These are phyloP conservation scores for Todiramphus saurophagus DNA, from an alignment of 2,113 vertebrate genomes.

Conservation along the genomic window DNA sequence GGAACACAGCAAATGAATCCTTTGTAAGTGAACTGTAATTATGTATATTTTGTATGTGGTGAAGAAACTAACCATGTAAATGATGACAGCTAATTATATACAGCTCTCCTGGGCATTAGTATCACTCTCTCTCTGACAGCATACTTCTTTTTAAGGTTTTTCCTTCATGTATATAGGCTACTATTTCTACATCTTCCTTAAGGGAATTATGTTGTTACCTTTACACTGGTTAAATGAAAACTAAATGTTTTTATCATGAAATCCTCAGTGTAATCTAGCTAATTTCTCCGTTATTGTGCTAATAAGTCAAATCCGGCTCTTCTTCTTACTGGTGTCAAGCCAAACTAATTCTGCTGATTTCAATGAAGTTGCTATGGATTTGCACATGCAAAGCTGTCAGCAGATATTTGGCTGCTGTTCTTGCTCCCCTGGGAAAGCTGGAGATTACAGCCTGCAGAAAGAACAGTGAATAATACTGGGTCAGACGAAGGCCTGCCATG, in stretches of 20 bases:
- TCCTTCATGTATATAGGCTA: background rate
- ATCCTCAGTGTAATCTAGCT: slow-evolving; percentile 41
- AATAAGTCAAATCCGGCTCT: slow-evolving; percentile 49
- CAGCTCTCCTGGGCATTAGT: slow-evolving; percentile 56
- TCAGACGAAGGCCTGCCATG: background rate
- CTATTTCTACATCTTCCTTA: slow-evolving; percentile 26
- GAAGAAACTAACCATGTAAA: slow-evolving; percentile 62
- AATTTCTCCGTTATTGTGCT: slow-evolving; percentile 35
- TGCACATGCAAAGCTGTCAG: background rate
- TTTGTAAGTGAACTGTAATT: slow-evolving; percentile 57
- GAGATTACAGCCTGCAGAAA: background rate
- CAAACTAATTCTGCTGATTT: slow-evolving; percentile 43
- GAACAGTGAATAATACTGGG: background rate
- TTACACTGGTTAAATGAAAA: slow-evolving; percentile 43
- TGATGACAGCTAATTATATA: slow-evolving; percentile 68
- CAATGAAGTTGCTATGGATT: slow-evolving; percentile 38
- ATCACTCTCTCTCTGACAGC: slow-evolving; percentile 50
- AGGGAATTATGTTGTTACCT: slow-evolving; percentile 29
- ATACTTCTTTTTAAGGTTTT: slow-evolving; percentile 47
- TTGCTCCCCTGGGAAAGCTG: background rate
- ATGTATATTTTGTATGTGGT: slow-evolving; percentile 53
- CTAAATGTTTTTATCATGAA: slow-evolving; percentile 50
- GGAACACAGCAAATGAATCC: background rate
- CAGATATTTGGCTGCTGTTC: slow-evolving; percentile 22
- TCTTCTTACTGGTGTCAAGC: slow-evolving; percentile 32